Evolutionary conservation across 2,797 vertebrate genomes (phyloP).

Genomic region (Schizothorax lantsangensis): DNA sequence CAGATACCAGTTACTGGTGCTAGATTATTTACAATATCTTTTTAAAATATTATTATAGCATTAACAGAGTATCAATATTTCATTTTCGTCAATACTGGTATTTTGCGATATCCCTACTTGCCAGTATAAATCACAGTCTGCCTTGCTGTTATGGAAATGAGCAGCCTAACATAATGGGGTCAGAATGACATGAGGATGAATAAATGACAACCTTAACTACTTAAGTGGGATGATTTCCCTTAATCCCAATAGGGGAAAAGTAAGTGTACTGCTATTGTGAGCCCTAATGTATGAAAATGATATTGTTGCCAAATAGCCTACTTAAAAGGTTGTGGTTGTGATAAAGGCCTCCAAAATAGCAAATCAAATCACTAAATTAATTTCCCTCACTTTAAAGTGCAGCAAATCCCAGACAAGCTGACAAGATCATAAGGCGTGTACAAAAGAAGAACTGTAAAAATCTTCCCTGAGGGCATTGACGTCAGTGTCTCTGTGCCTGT

Average conservation of each 20-base stretch:
- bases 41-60: not conserved
- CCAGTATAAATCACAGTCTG: not conserved
- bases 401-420: constrained; percentile 24
- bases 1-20: not conserved
- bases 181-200: not conserved
- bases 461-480: constrained; percentile 13
- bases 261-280: not conserved
- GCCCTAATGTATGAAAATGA: not conserved
- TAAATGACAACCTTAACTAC: constrained; percentile 1
- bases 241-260: not conserved
- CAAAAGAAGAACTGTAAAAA: constrained; percentile 34
- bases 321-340: not conserved
- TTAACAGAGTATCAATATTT: not conserved
- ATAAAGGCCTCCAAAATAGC: not conserved
- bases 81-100: not conserved
- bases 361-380: constrained; percentile 40
- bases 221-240: not conserved
- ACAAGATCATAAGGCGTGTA: constrained; percentile 1
- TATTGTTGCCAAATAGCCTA: not conserved
- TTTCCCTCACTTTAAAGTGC: constrained; percentile 46
- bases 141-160: not conserved
- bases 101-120: not conserved
- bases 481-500: constrained; percentile 21
- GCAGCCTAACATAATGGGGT: not conserved
- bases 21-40: not conserved